These are phyloP conservation scores for Galaxias olidus DNA, from an alignment of 2,797 vertebrate genomes.

Conservation along the genomic window DNA sequence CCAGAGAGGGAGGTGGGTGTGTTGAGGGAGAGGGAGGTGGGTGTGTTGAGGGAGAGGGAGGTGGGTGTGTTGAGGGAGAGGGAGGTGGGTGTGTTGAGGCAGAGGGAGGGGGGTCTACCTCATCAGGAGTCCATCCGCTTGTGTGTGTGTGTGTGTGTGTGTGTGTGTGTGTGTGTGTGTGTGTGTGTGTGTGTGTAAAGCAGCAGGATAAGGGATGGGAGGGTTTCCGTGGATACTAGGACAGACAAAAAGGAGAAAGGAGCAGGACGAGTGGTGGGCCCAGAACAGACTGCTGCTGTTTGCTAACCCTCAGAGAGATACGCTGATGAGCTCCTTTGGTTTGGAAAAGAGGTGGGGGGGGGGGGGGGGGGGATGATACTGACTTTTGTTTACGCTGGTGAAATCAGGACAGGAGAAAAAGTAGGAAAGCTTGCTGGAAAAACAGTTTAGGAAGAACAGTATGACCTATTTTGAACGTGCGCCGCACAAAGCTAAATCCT, in stretches of 20 bases:
- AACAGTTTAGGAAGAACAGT: constrained; percentile 41
- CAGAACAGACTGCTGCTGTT: constrained; percentile 63
- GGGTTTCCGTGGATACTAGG: too few species aligned
- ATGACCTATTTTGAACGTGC: constrained; percentile 71
- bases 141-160: constrained; percentile 22
- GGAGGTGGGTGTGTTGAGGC: too few species aligned
- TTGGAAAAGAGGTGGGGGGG: constrained; percentile 36
- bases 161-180: constrained; percentile 10
- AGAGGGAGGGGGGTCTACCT: too few species aligned
- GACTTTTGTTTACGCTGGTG: constrained; percentile 69
- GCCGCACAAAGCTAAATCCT: constrained; percentile 39
- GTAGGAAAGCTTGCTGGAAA: constrained; percentile 34
- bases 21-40: too few species aligned
- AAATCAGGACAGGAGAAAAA: constrained; percentile 69
- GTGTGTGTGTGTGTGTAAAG: constrained; percentile 16
- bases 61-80: too few species aligned
- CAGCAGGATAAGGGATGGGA: neutral
- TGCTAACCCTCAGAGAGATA: constrained; percentile 59
- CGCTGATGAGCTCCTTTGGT: constrained; percentile 52
- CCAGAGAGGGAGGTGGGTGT: constrained; percentile 19
- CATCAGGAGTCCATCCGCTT: neutral
- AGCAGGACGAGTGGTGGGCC: too few species aligned
- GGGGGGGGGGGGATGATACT: constrained; percentile 25
- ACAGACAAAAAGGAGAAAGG: too few species aligned
- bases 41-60: too few species aligned